phyloP scores from a whole-genome alignment of 1,140 invertebrate species.

The Listronotus bonariensis region DNA sequence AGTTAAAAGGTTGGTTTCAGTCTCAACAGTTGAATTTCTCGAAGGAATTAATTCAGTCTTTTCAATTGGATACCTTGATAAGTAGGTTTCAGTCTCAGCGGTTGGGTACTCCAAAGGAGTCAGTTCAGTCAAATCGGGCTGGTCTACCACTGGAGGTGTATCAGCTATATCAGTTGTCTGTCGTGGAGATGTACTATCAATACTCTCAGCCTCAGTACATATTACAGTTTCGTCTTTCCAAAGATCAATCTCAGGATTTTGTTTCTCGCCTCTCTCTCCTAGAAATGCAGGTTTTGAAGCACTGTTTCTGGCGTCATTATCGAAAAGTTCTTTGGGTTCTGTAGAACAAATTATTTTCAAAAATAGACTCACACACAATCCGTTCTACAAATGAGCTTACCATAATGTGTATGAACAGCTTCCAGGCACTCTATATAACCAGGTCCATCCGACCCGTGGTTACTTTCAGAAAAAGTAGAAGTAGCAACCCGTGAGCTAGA shows the following conservation, averaged over 20 bases:
- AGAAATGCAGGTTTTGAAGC: constrained; percentile 6
- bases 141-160: neutral
- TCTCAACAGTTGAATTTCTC: too few relatives aligned
- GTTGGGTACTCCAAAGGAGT: too few relatives aligned
- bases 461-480: neutral
- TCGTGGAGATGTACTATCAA: neutral
- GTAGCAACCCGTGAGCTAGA: too few relatives aligned
- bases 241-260: neutral
- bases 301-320: neutral
- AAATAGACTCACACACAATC: neutral
- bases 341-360: neutral
- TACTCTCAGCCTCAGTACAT: constrained; percentile 1
- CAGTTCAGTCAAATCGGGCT: too few relatives aligned
- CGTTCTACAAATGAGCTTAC: constrained; percentile 11
- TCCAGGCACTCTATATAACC: constrained; percentile 12
- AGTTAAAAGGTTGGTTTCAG: constrained; percentile 12
- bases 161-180: constrained; percentile 1
- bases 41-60: too few relatives aligned
- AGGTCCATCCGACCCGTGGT: constrained; percentile 4
- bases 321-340: constrained; percentile 4
- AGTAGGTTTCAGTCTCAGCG: too few relatives aligned
- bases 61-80: too few relatives aligned
- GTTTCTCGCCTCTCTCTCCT: neutral
- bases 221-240: neutral
- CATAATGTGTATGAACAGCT: constrained; percentile 4